Evolutionary conservation across 2,797 vertebrate species (phyloP).

Genomic region (Enteromius mattozi): DNA sequence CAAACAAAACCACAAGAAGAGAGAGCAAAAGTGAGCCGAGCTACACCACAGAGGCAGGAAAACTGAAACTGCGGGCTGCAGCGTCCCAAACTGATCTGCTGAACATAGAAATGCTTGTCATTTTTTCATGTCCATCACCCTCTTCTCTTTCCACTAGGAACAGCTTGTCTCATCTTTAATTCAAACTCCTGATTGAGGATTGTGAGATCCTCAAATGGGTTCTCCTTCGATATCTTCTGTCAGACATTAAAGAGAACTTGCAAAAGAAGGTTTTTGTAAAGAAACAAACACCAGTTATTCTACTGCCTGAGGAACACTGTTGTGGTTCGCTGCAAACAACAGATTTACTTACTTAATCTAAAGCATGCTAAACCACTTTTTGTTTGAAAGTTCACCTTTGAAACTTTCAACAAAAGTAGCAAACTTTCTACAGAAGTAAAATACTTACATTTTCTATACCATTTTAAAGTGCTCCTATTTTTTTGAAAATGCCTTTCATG

Average conservation of each 20-base stretch:
- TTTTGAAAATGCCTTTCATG: too few species aligned
- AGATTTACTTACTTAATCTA: conserved; percentile 5
- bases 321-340: conserved; percentile 24
- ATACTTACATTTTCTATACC: neutral
- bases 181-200: conserved; percentile 58
- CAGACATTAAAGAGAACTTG: conserved; percentile 26
- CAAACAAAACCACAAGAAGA: conserved; percentile 6
- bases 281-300: neutral
- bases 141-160: conserved; percentile 22
- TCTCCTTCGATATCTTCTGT: conserved; percentile 38
- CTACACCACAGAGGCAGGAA: conserved; percentile 7
- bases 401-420: neutral
- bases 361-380: neutral
- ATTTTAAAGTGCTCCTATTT: neutral
- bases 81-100: neutral
- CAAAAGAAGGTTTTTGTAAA: conserved; percentile 13
- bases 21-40: neutral
- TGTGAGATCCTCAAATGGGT: conserved; percentile 24
- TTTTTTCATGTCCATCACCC: conserved; percentile 39
- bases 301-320: neutral
- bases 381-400: conserved; percentile 7
- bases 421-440: neutral
- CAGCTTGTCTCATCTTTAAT: conserved; percentile 68
- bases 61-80: conserved; percentile 13
- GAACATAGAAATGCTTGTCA: conserved; percentile 53